Conservation (phyloP, 2,797 vertebrate genomes). For the Trematomus bernacchii region DNA sequence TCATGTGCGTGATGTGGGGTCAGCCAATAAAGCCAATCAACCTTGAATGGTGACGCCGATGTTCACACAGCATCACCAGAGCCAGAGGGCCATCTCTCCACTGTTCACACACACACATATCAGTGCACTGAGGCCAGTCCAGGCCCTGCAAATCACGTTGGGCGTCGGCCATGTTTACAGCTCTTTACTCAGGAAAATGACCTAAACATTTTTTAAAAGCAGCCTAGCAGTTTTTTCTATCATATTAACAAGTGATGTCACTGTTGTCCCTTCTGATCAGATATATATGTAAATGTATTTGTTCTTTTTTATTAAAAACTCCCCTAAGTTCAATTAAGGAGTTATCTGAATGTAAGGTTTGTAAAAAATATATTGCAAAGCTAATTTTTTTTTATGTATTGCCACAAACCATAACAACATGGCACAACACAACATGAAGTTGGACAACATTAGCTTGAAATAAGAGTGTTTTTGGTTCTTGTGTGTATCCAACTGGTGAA, state of each 20-base stretch:
- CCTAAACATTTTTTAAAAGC: neutral
- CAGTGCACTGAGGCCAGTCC: neutral
- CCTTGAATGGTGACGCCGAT: conserved; percentile 28
- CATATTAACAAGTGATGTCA: neutral
- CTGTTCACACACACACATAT: neutral
- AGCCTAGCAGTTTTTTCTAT: neutral
- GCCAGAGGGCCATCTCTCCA: conserved; percentile 42
- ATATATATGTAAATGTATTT: too few species aligned
- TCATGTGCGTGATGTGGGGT: conserved; percentile 41
- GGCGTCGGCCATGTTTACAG: conserved; percentile 1
- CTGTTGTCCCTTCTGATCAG: too few species aligned
- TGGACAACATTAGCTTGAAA: too few species aligned
- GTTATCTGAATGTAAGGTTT: too few species aligned
- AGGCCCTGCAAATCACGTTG: conserved; percentile 21
- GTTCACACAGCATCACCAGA: conserved; percentile 22
- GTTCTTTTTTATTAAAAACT: too few species aligned
- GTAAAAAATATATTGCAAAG: too few species aligned
- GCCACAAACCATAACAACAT: too few species aligned
- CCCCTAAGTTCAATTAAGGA: too few species aligned
- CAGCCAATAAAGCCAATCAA: conserved; percentile 68
- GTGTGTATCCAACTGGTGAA: too few species aligned
- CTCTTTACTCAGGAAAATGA: neutral
- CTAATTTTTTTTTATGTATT: too few species aligned
- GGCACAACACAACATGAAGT: too few species aligned
- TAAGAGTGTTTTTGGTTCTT: too few species aligned